Percentiles rank a stretch among this genome's conserved stretches.
phyloP scores from a whole-genome alignment of 2,113 vertebrate species.

The Lontra canadensis region DNA sequence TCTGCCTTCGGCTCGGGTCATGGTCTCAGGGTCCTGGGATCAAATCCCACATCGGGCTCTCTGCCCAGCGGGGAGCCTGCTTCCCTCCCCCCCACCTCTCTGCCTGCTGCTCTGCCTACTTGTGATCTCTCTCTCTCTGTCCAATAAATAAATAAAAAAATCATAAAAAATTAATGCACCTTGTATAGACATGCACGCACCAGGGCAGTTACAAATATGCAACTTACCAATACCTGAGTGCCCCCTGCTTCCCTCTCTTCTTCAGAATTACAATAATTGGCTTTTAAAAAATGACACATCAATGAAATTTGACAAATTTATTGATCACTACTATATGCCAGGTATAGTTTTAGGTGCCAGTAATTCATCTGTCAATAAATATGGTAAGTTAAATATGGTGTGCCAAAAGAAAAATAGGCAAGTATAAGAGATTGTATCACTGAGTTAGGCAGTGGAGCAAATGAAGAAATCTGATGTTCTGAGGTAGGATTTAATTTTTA shows the following conservation, averaged over 20 bases:
- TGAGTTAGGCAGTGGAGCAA: neutral
- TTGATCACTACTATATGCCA: neutral
- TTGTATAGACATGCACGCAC: neutral
- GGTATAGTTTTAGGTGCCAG: neutral
- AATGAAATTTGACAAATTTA: neutral
- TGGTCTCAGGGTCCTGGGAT: too few relatives aligned
- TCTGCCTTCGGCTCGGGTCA: too few relatives aligned
- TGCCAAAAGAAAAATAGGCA: neutral
- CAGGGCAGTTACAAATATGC: neutral
- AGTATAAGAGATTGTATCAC: accelerated
- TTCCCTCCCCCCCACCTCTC: too few relatives aligned
- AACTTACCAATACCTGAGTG: neutral
- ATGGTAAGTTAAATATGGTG: neutral
- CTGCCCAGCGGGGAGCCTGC: too few relatives aligned
- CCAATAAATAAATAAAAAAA: too few relatives aligned
- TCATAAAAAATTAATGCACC: too few relatives aligned
- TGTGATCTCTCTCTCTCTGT: too few relatives aligned
- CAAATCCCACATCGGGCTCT: too few relatives aligned
- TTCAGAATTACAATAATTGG: neutral
- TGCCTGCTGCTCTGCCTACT: too few relatives aligned
- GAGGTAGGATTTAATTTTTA: neutral
- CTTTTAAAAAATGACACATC: neutral
- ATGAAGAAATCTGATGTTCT: neutral
- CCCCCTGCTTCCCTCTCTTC: neutral
- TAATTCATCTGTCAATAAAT: neutral